Percentiles rank a stretch among this genome's conserved stretches.
phyloP scores from a whole-genome alignment of 2,888 invertebrate species.

The Diarsia brunnea region DNA sequence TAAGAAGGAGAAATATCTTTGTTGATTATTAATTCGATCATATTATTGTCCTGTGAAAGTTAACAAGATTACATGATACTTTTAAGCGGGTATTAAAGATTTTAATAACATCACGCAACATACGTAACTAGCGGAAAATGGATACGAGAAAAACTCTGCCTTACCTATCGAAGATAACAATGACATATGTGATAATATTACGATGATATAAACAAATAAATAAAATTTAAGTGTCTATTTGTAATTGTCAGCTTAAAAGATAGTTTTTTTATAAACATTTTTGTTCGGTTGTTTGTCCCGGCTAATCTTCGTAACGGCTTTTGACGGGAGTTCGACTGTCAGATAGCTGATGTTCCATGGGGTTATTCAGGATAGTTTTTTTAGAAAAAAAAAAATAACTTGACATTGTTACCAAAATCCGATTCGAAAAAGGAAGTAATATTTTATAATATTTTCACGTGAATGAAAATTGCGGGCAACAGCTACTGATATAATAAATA shows the following conservation, averaged over 20 bases:
- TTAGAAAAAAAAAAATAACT: neutral
- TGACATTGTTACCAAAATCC: neutral
- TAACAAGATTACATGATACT: neutral
- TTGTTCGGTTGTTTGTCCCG: neutral
- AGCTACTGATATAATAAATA: neutral
- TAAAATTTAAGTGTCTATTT: neutral
- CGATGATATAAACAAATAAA: neutral
- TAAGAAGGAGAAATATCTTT: neutral
- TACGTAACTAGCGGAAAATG: neutral
- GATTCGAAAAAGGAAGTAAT: neutral
- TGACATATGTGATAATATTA: neutral
- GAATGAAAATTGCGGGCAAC: neutral
- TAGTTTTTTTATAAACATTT: too few relatives aligned
- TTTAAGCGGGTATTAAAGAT: neutral
- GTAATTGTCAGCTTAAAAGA: neutral
- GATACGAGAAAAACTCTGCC: neutral
- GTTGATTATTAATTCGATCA: neutral
- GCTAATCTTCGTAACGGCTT: neutral
- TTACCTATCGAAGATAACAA: neutral
- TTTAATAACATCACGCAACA: neutral
- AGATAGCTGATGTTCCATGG: neutral
- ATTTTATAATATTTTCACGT: neutral
- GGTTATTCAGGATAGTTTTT: neutral
- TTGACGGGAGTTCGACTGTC: neutral
- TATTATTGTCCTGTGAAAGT: neutral